phyloP scores from a whole-genome alignment of 2,113 vertebrate genomes.

The Vidua macroura region DNA sequence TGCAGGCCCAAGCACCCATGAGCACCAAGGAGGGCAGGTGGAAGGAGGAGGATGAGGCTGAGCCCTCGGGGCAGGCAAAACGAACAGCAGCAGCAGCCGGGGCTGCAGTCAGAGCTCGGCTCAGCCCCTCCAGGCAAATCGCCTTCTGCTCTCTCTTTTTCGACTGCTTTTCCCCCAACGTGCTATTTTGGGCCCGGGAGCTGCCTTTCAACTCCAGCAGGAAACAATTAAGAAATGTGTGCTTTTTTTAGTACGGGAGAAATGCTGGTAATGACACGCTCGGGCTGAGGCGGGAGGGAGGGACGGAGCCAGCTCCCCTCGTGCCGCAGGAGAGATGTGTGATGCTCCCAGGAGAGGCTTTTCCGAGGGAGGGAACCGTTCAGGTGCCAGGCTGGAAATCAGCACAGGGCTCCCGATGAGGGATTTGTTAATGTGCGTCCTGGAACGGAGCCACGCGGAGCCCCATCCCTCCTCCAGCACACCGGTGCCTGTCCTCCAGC shows the following conservation, averaged over 20 bases:
- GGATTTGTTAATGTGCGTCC: neutral
- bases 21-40: fast-evolving
- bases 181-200: slow-evolving; percentile 12
- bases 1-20: fast-evolving
- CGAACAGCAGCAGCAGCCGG: neutral
- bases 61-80: neutral
- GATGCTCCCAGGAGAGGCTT: neutral
- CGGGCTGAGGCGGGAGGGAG: neutral
- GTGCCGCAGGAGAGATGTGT: neutral
- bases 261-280: neutral
- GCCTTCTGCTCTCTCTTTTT: neutral
- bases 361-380: fast-evolving
- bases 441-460: neutral
- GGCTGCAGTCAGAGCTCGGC: neutral
- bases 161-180: neutral
- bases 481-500: neutral
- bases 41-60: neutral
- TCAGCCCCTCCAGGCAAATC: neutral
- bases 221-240: slow-evolving; percentile 59
- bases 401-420: neutral
- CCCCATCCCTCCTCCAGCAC: neutral
- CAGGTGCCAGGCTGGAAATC: neutral
- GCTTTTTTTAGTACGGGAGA: slow-evolving; percentile 58
- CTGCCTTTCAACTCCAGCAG: slow-evolving; percentile 56
- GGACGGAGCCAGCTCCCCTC: neutral